These are phyloP conservation scores for Acrobasis suavella DNA, from an alignment of 2,888 invertebrate genomes.

Conservation along the genomic window DNA sequence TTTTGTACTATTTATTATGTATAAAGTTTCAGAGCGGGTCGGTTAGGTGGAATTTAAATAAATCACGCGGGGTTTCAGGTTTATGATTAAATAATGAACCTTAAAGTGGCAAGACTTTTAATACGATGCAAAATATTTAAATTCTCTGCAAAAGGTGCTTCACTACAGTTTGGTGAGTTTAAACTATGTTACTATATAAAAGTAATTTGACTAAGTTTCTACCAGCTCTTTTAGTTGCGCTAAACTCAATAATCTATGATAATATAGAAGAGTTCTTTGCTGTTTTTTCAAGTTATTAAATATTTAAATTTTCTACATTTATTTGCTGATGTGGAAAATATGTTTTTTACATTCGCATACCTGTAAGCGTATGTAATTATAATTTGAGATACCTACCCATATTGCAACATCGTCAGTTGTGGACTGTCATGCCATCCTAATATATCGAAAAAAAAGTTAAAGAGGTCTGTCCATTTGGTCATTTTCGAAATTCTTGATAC, in stretches of 20 bases:
- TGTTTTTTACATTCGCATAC: too few relatives aligned
- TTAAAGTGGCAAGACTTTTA: slow-evolving; percentile 7
- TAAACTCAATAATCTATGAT: not conserved
- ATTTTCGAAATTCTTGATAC: too few relatives aligned
- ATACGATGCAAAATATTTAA: slow-evolving; percentile 19
- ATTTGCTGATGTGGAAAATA: too few relatives aligned
- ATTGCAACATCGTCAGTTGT: too few relatives aligned
- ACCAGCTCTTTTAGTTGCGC: not conserved
- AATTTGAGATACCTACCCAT: too few relatives aligned
- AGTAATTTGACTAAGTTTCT: not conserved
- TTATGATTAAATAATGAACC: slow-evolving; percentile 12
- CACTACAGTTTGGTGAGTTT: not conserved
- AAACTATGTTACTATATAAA: not conserved
- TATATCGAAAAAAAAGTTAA: too few relatives aligned
- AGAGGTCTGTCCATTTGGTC: too few relatives aligned
- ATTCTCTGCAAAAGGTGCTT: not conserved
- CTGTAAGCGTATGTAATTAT: too few relatives aligned
- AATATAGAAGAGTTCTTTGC: not conserved
- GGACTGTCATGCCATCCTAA: too few relatives aligned
- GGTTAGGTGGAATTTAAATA: slow-evolving; percentile 15
- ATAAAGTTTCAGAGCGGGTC: slow-evolving; percentile 13
- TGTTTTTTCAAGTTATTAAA: too few relatives aligned
- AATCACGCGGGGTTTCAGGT: slow-evolving; percentile 9
- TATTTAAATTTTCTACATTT: too few relatives aligned
- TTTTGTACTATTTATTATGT: slow-evolving; percentile 19